phyloP scores from a whole-genome alignment of 2,888 invertebrate genomes.

The Oscheius myriophilus region DNA sequence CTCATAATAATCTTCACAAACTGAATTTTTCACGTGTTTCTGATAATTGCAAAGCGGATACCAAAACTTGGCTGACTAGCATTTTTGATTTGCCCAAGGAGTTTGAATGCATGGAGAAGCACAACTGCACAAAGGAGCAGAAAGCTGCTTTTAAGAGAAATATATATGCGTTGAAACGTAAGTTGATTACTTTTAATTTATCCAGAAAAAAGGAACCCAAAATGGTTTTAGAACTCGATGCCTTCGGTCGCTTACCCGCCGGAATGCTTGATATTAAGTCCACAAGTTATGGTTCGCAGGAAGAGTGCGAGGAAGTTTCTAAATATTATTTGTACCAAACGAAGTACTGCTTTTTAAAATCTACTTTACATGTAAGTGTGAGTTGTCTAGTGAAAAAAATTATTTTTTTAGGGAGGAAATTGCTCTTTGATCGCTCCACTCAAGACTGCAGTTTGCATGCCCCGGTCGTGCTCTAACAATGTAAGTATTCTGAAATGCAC shows the following conservation, averaged over 20 bases:
- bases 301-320: constrained; percentile 18
- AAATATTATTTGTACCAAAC: constrained; percentile 17
- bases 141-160: constrained; percentile 2
- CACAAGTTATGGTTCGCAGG: background rate
- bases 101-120: background rate
- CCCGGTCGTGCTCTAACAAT: constrained; percentile 13
- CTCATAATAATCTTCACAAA: too few relatives aligned
- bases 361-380: background rate
- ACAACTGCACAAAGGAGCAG: background rate
- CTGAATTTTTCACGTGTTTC: too few relatives aligned
- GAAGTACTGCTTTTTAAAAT: constrained; percentile 18
- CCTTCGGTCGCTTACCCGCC: constrained; percentile 14
- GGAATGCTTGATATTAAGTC: constrained; percentile 19
- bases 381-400: background rate
- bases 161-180: constrained; percentile 19
- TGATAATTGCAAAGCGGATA: constrained; percentile 5
- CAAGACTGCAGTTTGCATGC: constrained; percentile 19
- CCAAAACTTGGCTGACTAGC: constrained; percentile 5
- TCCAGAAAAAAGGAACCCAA: too few relatives aligned
- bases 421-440: background rate
- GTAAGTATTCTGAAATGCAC: background rate
- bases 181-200: too few relatives aligned
- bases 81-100: background rate
- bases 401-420: background rate
- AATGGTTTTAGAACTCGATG: too few relatives aligned